Conservation (phyloP, 2,113 vertebrate genomes). For the Pimephales promelas region DNA sequence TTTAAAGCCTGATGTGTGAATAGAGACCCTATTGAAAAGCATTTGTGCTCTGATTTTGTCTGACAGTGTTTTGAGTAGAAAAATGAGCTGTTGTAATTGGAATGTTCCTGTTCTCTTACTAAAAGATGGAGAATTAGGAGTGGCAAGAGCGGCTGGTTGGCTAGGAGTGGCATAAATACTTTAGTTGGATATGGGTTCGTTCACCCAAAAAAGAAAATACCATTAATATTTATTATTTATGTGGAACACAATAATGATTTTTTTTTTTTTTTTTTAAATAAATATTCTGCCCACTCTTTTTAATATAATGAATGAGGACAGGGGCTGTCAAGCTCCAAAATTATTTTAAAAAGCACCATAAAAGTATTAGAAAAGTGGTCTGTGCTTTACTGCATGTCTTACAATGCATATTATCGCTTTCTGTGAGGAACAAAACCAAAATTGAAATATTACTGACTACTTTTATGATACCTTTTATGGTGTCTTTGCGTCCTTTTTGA, state of each 20-base stretch:
- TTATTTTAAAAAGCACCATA: neutral
- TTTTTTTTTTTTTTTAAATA: too few relatives aligned
- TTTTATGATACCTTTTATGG: neutral
- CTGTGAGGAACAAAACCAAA: neutral
- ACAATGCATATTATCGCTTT: neutral
- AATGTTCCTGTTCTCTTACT: slow-evolving; percentile 16
- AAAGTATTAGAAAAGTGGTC: neutral
- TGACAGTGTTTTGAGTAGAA: slow-evolving; percentile 29
- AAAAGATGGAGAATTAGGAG: neutral
- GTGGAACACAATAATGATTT: neutral
- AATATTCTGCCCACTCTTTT: neutral
- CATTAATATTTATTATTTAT: neutral
- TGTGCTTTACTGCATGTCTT: neutral
- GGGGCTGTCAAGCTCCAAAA: neutral
- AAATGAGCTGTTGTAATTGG: slow-evolving; percentile 1
- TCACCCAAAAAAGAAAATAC: neutral
- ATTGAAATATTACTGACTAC: neutral
- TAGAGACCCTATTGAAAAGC: slow-evolving; percentile 11
- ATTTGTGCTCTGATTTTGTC: slow-evolving; percentile 30
- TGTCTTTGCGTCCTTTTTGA: neutral
- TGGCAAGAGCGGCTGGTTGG: neutral
- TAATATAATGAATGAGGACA: neutral
- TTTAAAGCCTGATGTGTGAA: slow-evolving; percentile 17
- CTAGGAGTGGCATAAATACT: neutral
- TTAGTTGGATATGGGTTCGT: too few relatives aligned